A percentile compares a stretch with the other conserved stretches of the same genome.
Conservation (phyloP, 2,113 vertebrate genomes). For the Bubo blakistoni region DNA sequence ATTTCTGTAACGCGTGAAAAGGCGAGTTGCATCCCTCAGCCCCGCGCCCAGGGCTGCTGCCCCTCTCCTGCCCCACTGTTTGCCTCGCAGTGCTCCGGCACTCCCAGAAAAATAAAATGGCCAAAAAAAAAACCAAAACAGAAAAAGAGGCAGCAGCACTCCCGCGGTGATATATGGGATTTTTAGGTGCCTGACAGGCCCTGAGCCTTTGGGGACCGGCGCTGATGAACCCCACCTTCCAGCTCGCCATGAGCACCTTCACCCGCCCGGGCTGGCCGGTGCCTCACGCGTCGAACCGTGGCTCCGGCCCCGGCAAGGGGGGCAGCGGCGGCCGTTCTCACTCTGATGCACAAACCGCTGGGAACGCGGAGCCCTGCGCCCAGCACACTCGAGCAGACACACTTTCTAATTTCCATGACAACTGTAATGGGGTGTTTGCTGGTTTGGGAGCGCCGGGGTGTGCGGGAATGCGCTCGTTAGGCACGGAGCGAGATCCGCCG, state of each 20-base stretch:
- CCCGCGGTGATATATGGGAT: background rate
- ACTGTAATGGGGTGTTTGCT: background rate
- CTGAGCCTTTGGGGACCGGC: constrained; percentile 11
- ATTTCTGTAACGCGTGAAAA: rapidly evolving
- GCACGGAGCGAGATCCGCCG: background rate
- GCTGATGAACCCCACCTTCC: constrained; percentile 69
- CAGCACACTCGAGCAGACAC: constrained; percentile 1
- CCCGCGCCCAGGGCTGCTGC: background rate
- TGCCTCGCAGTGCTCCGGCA: rapidly evolving
- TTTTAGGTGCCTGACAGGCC: constrained; percentile 37
- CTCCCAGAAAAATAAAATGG: background rate
- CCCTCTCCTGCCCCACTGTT: background rate
- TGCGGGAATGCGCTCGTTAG: rapidly evolving
- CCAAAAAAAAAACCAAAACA: background rate
- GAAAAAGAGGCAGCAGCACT: background rate
- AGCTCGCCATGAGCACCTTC: background rate
- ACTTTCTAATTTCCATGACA: background rate
- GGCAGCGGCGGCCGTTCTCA: too few species aligned
- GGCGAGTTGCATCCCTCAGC: background rate
- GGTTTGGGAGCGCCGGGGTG: background rate
- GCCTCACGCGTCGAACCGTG: rapidly evolving
- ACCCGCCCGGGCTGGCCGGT: background rate
- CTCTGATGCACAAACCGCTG: background rate
- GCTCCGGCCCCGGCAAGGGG: background rate
- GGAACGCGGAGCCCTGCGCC: background rate